Percentiles rank a stretch among this genome's conserved stretches.
Conservation (phyloP, 2,113 vertebrate species). For the Pseudolaguvia tuberculata region DNA sequence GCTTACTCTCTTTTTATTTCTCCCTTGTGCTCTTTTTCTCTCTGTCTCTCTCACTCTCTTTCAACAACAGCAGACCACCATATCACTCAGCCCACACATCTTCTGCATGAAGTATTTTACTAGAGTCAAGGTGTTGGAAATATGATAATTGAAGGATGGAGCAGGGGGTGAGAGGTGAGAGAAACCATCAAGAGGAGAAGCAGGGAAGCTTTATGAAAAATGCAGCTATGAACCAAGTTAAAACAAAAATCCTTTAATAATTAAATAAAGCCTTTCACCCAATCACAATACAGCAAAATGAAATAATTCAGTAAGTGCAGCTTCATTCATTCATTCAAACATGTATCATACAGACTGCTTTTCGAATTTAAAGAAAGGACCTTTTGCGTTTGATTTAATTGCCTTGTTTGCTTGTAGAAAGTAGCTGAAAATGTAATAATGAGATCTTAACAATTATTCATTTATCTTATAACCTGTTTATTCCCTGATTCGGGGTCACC, state of each 20-base stretch:
- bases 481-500: no score
- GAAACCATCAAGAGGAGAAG: background rate
- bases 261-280: slow-evolving; percentile 44
- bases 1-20: slow-evolving; percentile 17
- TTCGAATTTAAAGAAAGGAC: background rate
- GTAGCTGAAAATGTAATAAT: background rate
- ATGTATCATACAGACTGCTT: background rate
- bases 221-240: slow-evolving; percentile 34
- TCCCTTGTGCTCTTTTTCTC: slow-evolving; percentile 27
- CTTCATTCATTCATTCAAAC: slow-evolving; percentile 2
- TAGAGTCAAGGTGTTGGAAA: slow-evolving; percentile 41
- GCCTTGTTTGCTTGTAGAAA: background rate
- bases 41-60: slow-evolving; percentile 36
- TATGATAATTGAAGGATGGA: slow-evolving; percentile 40
- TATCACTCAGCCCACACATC: slow-evolving; percentile 52
- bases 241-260: slow-evolving; percentile 44
- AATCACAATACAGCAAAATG: slow-evolving; percentile 8
- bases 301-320: background rate
- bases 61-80: slow-evolving; percentile 43
- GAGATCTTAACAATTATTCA: no score
- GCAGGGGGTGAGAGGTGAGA: slow-evolving; percentile 4
- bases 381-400: background rate
- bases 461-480: no score
- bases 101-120: slow-evolving; percentile 50
- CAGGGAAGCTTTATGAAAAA: slow-evolving; percentile 27